Evolutionary conservation across 2,888 invertebrate species (phyloP).

Genomic region (Hypomecis punctinalis): DNA sequence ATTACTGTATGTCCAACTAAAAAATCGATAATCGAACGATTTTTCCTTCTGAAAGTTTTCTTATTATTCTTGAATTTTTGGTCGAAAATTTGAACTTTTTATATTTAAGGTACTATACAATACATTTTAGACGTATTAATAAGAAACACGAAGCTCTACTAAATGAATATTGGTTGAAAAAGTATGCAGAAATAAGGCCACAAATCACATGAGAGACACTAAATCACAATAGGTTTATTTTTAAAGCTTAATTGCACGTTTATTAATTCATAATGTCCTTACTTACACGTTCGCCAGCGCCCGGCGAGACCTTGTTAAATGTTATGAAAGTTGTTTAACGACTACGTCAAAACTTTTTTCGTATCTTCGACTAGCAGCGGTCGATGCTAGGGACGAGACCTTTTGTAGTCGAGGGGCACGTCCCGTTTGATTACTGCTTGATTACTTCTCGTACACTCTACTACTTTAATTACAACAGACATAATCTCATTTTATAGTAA

Average conservation of each 20-base stretch:
- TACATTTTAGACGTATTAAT: too few species aligned
- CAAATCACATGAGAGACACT: too few species aligned
- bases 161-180: too few species aligned
- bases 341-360: slow-evolving; percentile 44
- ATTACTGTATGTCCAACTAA: too few species aligned
- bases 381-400: slow-evolving; percentile 34
- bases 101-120: too few species aligned
- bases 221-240: too few species aligned
- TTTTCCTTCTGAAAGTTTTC: too few species aligned
- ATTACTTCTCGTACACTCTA: neutral
- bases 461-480: neutral
- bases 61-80: too few species aligned
- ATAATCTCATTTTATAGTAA: neutral
- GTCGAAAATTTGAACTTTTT: too few species aligned
- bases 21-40: too few species aligned
- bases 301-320: slow-evolving; percentile 41
- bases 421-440: neutral
- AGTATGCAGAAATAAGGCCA: too few species aligned
- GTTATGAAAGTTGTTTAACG: slow-evolving; percentile 47
- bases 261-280: slow-evolving; percentile 35
- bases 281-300: slow-evolving; percentile 34
- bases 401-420: slow-evolving; percentile 15
- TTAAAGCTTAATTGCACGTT: slow-evolving; percentile 13
- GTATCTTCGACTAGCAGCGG: slow-evolving; percentile 38
- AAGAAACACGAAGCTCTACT: too few species aligned